Evolutionary conservation across 2,888 invertebrate genomes (phyloP).

Genomic region (Falcaria lacertinaria): DNA sequence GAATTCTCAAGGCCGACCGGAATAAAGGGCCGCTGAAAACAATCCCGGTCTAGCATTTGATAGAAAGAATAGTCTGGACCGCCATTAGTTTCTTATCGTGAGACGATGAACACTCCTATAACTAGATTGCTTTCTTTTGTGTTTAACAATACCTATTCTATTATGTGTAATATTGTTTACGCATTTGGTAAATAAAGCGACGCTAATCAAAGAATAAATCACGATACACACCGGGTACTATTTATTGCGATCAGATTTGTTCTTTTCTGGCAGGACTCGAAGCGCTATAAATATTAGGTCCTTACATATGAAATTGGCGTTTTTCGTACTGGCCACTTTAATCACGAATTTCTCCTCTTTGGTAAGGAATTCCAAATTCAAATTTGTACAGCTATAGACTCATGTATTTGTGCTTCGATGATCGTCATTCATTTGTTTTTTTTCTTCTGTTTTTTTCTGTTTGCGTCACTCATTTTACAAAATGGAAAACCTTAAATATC

Average conservation of each 20-base stretch:
- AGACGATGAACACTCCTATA: conserved; percentile 2
- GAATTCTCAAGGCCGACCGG: too few relatives aligned
- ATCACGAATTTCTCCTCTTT: too few relatives aligned
- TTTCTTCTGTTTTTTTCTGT: too few relatives aligned
- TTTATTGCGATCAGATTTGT: conserved; percentile 66
- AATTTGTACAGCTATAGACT: too few relatives aligned
- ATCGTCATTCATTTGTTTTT: too few relatives aligned
- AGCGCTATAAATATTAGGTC: conserved; percentile 68
- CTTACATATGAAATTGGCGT: too few relatives aligned
- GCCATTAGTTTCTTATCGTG: not conserved
- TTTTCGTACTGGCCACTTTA: too few relatives aligned
- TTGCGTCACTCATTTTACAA: too few relatives aligned
- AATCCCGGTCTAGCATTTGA: not conserved
- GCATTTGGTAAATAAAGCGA: conserved; percentile 44
- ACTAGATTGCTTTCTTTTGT: conserved; percentile 12
- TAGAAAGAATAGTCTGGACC: not conserved
- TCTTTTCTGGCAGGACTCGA: conserved; percentile 43
- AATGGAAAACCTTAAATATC: too few relatives aligned
- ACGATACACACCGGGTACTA: conserved; percentile 38
- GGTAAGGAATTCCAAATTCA: too few relatives aligned
- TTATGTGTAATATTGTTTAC: conserved; percentile 15
- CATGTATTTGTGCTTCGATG: too few relatives aligned
- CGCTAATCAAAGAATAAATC: conserved; percentile 67
- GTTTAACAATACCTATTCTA: conserved; percentile 10
- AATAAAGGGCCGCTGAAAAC: not conserved